These are phyloP conservation scores for Magallana angulata DNA, from an alignment of 1,140 invertebrate species.

Conservation along the genomic window DNA sequence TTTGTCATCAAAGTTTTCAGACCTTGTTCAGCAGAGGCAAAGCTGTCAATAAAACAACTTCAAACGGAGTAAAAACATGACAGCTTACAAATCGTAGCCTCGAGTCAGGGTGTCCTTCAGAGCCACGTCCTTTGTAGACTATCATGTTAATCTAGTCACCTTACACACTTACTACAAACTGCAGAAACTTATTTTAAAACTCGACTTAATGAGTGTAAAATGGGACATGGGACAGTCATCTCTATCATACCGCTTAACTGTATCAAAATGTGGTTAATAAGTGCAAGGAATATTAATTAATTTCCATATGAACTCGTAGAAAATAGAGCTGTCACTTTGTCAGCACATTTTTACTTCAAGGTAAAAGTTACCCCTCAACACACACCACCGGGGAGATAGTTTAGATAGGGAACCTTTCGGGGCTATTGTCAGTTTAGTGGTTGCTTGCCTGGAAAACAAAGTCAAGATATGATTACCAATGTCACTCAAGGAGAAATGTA, in stretches of 20 bases:
- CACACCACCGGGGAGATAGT: not conserved
- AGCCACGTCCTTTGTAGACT: not conserved
- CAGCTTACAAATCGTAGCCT: slow-evolving; percentile 10
- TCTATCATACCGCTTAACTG: too few species aligned
- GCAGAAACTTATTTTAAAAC: not conserved
- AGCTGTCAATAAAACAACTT: slow-evolving; percentile 27
- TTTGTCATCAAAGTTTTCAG: not conserved
- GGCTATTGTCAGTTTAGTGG: not conserved
- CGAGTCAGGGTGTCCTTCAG: not conserved
- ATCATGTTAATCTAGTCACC: not conserved
- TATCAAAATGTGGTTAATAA: too few species aligned
- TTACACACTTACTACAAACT: not conserved
- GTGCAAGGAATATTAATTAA: too few species aligned
- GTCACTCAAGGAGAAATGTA: slow-evolving; percentile 42
- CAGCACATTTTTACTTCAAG: not conserved
- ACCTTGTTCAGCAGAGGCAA: not conserved
- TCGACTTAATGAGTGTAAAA: too few species aligned
- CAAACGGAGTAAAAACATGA: slow-evolving; percentile 17
- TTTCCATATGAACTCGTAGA: too few species aligned
- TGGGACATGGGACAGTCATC: too few species aligned
- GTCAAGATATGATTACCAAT: slow-evolving; percentile 41
- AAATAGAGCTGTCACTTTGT: too few species aligned
- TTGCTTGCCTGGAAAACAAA: not conserved
- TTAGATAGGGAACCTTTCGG: not conserved
- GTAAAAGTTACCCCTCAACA: slow-evolving; percentile 12